These are phyloP conservation scores for Tetragnatha versicolor DNA, from an alignment of 1,140 invertebrate genomes.

Conservation along the genomic window DNA sequence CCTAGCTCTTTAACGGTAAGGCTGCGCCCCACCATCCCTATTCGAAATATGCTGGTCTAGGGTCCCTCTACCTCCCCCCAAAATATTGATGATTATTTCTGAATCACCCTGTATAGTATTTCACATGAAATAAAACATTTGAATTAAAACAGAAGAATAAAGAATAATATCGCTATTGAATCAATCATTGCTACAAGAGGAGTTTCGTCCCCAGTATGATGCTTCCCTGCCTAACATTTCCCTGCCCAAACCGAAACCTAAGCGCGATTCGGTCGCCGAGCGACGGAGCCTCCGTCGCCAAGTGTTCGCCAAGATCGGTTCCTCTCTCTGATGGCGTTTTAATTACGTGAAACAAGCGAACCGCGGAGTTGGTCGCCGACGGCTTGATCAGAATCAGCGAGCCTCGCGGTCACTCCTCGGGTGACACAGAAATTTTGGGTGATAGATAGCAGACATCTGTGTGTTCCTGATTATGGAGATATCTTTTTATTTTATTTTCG, in stretches of 20 bases:
- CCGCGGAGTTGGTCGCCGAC: slow-evolving; percentile 5
- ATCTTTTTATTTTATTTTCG: not conserved
- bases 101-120: not conserved
- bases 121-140: not conserved
- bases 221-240: too few species aligned
- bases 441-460: not conserved
- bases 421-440: slow-evolving; percentile 3
- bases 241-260: not conserved
- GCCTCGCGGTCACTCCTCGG: not conserved
- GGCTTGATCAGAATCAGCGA: slow-evolving; percentile 1
- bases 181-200: not conserved
- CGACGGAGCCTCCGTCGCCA: not conserved
- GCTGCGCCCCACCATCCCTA: too few species aligned
- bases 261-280: not conserved
- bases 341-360: not conserved
- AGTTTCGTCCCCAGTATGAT: not conserved
- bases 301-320: not conserved
- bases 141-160: not conserved
- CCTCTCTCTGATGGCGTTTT: slow-evolving; percentile 27
- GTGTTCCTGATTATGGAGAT: too few species aligned
- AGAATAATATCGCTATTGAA: not conserved
- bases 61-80: too few species aligned
- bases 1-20: too few species aligned
- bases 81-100: not conserved
- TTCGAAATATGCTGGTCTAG: too few species aligned